A percentile compares a stretch with the other conserved stretches of the same genome.
These are phyloP conservation scores for Callimorpha dominula DNA, from an alignment of 2,888 invertebrate species.

Conservation along the genomic window DNA sequence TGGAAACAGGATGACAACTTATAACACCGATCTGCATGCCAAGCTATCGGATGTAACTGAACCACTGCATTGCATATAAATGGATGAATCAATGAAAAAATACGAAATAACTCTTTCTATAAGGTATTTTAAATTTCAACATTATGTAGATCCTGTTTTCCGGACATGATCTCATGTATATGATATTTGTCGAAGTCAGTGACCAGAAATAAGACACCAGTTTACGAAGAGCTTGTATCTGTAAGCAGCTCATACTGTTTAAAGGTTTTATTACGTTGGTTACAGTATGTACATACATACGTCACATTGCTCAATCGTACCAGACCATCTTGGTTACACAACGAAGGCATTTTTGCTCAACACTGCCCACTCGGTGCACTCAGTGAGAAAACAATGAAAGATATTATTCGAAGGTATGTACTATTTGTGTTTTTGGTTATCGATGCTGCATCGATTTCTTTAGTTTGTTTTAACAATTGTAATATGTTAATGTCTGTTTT, in stretches of 20 bases:
- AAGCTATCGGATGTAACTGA: conserved; percentile 17
- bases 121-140: conserved; percentile 8
- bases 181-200: conserved; percentile 12
- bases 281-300: conserved; percentile 50
- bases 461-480: conserved; percentile 51
- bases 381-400: conserved; percentile 69
- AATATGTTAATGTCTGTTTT: conserved; percentile 31
- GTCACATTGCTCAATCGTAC: conserved; percentile 67
- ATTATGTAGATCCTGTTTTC: conserved; percentile 12
- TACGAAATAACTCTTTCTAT: conserved; percentile 5
- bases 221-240: conserved; percentile 47
- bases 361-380: conserved; percentile 65
- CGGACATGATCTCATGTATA: not conserved
- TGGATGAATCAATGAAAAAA: conserved; percentile 11
- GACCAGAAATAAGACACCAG: conserved; percentile 37
- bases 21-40: conserved; percentile 9
- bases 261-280: conserved; percentile 55
- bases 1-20: conserved; percentile 17
- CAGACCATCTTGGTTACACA: conserved; percentile 69
- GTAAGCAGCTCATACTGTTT: conserved; percentile 35
- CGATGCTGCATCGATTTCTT: conserved; percentile 63
- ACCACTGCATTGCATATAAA: conserved; percentile 14
- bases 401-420: conserved; percentile 45
- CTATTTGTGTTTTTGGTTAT: conserved; percentile 74
- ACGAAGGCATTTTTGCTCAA: conserved; percentile 73